Conservation (phyloP, 2,888 invertebrate genomes). For the Pasiphila rectangulata region DNA sequence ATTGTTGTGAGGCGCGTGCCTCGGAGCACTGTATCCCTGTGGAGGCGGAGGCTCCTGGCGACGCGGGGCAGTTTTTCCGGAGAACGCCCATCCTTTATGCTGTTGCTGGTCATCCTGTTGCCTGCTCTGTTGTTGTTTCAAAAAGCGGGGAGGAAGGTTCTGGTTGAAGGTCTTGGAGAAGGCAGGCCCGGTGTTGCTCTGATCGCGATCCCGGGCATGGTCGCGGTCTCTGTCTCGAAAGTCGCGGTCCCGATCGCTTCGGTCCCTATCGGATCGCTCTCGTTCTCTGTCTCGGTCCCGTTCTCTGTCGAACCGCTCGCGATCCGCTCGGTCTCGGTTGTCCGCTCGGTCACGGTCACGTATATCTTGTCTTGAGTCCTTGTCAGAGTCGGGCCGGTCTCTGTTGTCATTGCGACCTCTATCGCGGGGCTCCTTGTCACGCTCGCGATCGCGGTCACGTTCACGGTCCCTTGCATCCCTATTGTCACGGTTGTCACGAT, state of each 20-base stretch:
- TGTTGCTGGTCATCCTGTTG: constrained; percentile 63
- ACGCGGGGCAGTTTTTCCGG: constrained; percentile 62
- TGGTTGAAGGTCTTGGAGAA: constrained; percentile 89
- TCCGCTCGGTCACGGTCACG: constrained; percentile 59
- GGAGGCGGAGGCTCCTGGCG: constrained; percentile 58
- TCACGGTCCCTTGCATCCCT: constrained; percentile 44
- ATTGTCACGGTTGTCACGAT: constrained; percentile 48
- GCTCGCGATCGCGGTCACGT: constrained; percentile 25
- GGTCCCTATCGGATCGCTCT: constrained; percentile 44
- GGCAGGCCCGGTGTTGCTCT: constrained; percentile 75
- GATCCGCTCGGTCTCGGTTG: constrained; percentile 44
- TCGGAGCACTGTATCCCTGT: constrained; percentile 56
- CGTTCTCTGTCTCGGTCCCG: constrained; percentile 38
- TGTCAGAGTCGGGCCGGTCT: constrained; percentile 42
- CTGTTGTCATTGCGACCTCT: constrained; percentile 46
- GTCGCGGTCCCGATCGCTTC: constrained; percentile 48
- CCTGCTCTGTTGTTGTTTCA: constrained; percentile 86
- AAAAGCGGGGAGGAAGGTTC: constrained; percentile 92
- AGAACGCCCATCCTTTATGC: constrained; percentile 70
- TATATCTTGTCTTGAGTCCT: constrained; percentile 49
- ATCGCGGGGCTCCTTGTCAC: constrained; percentile 47
- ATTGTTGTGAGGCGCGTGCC: constrained; percentile 61
- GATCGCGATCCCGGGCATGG: constrained; percentile 70
- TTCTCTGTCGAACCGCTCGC: constrained; percentile 46
- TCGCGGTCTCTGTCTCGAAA: constrained; percentile 53